These are phyloP conservation scores for Callorhinus ursinus DNA, from an alignment of 2,113 vertebrate genomes.

Conservation along the genomic window DNA sequence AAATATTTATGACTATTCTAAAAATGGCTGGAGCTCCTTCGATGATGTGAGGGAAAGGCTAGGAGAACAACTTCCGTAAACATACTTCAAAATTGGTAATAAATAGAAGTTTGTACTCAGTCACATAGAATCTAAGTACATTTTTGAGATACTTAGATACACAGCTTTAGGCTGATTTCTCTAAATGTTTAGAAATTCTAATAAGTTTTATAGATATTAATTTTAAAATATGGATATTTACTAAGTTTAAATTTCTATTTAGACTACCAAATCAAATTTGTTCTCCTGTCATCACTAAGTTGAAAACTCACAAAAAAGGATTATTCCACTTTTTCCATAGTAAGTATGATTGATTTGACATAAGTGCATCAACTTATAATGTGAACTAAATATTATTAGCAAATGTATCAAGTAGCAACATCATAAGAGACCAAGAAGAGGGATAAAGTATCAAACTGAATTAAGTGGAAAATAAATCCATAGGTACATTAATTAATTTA, in stretches of 20 bases:
- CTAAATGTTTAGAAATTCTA: background rate
- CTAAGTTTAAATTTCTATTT: background rate
- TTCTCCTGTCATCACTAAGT: background rate
- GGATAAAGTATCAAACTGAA: background rate
- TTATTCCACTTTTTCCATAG: background rate
- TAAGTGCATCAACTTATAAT: background rate
- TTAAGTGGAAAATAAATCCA: slow-evolving; percentile 7
- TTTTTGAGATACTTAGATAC: background rate
- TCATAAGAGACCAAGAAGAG: background rate
- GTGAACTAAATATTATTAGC: background rate
- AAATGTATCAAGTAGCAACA: background rate
- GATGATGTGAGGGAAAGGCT: background rate
- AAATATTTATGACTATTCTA: background rate
- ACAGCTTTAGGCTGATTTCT: background rate
- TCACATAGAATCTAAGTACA: background rate
- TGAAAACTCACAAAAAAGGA: background rate
- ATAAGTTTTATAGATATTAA: background rate
- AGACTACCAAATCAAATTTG: background rate
- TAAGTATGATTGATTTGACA: background rate
- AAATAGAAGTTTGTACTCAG: background rate
- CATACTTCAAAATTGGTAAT: background rate
- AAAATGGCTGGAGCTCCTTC: background rate
- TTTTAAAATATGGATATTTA: background rate
- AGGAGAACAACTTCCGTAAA: background rate
- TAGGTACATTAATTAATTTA: background rate